Base-by-base conservation (phyloP, 2,888 invertebrate genomes). In the Patella pellucida region DNA sequence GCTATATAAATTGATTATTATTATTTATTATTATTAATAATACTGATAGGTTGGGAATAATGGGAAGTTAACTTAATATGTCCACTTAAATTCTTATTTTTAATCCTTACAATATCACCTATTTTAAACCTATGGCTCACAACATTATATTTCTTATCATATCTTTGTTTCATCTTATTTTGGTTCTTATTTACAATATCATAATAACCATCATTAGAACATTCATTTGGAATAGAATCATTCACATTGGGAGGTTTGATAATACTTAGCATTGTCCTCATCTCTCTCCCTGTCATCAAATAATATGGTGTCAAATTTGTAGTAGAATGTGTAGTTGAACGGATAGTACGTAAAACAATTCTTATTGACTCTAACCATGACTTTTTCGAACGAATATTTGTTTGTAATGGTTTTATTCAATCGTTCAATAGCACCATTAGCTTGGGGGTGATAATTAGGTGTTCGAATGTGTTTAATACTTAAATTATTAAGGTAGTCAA, bases 11-110 rank as follows among this genome's bases (percentile, higher is more conserved):
- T n/a, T n/a, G n/a, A n/a, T n/a, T n/a, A n/a, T n/a, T n/a, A n/a
- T n/a, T n/a, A n/a, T n/a, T n/a, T n/a, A n/a, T n/a, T n/a, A n/a
- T n/a, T n/a, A n/a, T n/a, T n/a, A n/a, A 69, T 27, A 69, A 69
- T n/a, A 41, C 69, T 19, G 9, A 19, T 69, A 19, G 69, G 69
- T 69, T 69, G 11, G 27, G 69, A 69, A 69, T 69, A 69, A 41
- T 19, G 31, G 27, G 50, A 50, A 69, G 41, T 41, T n/a, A n/a
- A n/a, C n/a, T n/a, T n/a, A n/a, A n/a, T n/a, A n/a, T n/a, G n/a
- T n/a, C n/a, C n/a, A n/a, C n/a, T n/a, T 50, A 16, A 16, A 31
- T 23, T 41, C n/a, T 69, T 69, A 31, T 16, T 69, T 16, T 50
- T 31, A 69, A n/a, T 14, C 27, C 69, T 31, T 16, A 31, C 69